Conservation (phyloP, 2,888 invertebrate species). For the Plebejus argus region DNA sequence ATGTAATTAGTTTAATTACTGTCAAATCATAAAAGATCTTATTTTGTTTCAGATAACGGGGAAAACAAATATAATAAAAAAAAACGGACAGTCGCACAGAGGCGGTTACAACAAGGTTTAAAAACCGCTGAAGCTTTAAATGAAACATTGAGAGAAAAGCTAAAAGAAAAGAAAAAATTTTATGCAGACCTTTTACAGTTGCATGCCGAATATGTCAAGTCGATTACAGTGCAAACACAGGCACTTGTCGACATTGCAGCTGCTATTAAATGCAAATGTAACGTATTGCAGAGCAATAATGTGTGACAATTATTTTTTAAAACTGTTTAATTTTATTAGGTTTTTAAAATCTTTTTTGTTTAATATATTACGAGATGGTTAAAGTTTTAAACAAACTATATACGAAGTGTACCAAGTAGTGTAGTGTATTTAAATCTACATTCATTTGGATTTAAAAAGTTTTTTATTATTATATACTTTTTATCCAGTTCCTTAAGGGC, state of each 20-base stretch:
- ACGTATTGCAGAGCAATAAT: not conserved
- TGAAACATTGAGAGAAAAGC: not conserved
- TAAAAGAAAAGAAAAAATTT: not conserved
- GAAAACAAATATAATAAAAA: not conserved
- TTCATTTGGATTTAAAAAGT: no score
- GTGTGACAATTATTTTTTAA: no score
- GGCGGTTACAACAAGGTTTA: not conserved
- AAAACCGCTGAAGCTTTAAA: not conserved
- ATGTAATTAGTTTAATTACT: no score
- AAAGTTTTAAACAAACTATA: no score
- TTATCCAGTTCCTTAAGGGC: no score
- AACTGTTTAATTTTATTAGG: not conserved
- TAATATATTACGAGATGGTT: no score
- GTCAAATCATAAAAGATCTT: not conserved
- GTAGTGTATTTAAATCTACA: no score
- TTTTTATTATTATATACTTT: no score
- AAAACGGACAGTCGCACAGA: not conserved
- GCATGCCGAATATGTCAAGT: not conserved
- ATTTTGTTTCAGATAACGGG: not conserved
- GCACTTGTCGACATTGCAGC: constrained; percentile 4
- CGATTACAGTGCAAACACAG: not conserved
- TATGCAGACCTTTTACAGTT: not conserved
- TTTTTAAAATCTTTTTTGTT: no score
- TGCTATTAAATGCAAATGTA: not conserved
- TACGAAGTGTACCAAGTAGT: no score